Evolutionary conservation across 2,113 vertebrate species (phyloP), one percentile per base, ranked within the genome.

Genomic region (Pelecanoides urinatrix): DNA sequence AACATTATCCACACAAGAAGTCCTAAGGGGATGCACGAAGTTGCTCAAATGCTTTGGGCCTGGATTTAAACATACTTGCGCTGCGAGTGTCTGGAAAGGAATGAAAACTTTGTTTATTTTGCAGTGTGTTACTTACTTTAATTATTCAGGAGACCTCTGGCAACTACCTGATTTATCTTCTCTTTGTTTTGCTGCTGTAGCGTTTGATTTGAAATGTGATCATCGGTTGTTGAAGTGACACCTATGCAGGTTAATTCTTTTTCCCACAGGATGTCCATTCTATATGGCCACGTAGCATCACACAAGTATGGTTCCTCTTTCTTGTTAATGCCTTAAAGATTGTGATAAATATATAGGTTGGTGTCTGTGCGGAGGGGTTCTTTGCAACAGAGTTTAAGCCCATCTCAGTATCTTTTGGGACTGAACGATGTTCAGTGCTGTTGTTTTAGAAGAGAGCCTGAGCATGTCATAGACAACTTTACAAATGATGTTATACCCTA

Each of bases 321-420:
- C 74, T 88, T 29, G 18, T 29, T 66, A 7, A 11, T 17, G 10
- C 79, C 58, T 66, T 58, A 4, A 45, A 66, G 63, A 7, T 23
- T 0, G 0, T 6, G 9, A 12, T 19, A 36, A 59, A 63, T 36
- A 11, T 10, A 0, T 2, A 8, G 30, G 9, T 63, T 67, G 38
- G 34, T 63, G 68, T 63, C 55, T 92, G 16, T 8, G n/a, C 26
- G 52, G 38, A 59, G 17, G n/a, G 32, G 19, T 21, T 76, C 90
- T 79, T 47, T 61, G n/a, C 58, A 52, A 3, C 19, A 29, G 70
- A 40, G 10, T 30, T 56, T 40, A 56, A 95, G 85, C 73, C 70
- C 70, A 22, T 61, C 72, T 81, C 62, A 11, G 25, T 21, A 6
- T 47, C 88, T 91, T 73, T 38, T 84, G 73, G 66, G 73, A 49